Conservation (phyloP, 2,113 vertebrate species). For the Amblyopsis rosae region DNA sequence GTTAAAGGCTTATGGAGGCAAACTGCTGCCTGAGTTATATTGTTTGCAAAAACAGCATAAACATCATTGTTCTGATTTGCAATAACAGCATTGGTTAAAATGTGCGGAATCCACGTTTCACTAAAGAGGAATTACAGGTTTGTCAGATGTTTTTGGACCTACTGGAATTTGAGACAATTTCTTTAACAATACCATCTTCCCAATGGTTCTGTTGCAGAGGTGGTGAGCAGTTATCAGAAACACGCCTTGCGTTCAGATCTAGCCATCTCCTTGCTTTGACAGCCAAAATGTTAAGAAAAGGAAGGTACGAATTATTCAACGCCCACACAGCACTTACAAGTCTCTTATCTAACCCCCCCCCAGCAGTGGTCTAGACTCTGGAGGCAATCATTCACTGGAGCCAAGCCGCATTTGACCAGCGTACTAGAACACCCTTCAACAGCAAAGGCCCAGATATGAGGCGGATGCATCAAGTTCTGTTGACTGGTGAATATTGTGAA, state of each 20-base stretch:
- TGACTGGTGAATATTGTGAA: slow-evolving; percentile 7
- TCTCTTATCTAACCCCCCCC: slow-evolving; percentile 53
- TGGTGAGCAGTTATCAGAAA: slow-evolving; percentile 14
- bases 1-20: no score
- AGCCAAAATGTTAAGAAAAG: slow-evolving; percentile 45
- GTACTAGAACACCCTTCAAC: not conserved
- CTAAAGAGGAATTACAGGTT: slow-evolving; percentile 42
- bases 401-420: slow-evolving; percentile 46
- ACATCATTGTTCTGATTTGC: slow-evolving; percentile 18
- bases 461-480: slow-evolving; percentile 7
- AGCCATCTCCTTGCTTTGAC: slow-evolving; percentile 52
- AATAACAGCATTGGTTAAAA: slow-evolving; percentile 28
- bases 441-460: slow-evolving; percentile 13
- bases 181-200: slow-evolving; percentile 25
- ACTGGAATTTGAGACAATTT: slow-evolving; percentile 13
- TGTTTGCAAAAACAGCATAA: slow-evolving; percentile 8
- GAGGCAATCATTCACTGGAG: slow-evolving; percentile 41
- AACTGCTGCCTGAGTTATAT: not conserved
- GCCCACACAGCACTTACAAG: slow-evolving; percentile 55
- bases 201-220: not conserved
- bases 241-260: slow-evolving; percentile 26
- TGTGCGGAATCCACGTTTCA: not conserved
- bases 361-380: slow-evolving; percentile 13
- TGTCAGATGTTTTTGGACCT: slow-evolving; percentile 19
- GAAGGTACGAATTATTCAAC: slow-evolving; percentile 61